These are phyloP conservation scores for Schizopygopsis malacanthus DNA, from an alignment of 2,797 vertebrate species.

Conservation along the genomic window DNA sequence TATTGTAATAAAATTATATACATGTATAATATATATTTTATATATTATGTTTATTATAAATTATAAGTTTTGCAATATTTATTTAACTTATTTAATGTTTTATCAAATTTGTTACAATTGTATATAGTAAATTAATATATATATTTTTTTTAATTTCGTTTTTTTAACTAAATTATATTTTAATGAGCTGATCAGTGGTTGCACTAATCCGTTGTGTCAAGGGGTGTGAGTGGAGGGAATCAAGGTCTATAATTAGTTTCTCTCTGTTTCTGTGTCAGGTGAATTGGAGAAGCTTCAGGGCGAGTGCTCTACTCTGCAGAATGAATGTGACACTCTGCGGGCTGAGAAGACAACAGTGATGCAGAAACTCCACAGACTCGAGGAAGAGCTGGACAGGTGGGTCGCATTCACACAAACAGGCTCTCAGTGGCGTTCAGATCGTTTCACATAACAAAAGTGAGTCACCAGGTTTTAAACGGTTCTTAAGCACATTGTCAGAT, in stretches of 20 bases:
- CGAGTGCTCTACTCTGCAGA: constrained; percentile 85
- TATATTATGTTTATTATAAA: too few relatives aligned
- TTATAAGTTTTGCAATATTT: too few relatives aligned
- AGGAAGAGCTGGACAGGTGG: constrained; percentile 89
- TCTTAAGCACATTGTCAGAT: background rate
- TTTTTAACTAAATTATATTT: background rate
- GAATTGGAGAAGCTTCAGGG: constrained; percentile 87
- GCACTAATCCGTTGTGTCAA: background rate
- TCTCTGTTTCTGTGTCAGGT: constrained; percentile 69
- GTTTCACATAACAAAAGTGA: background rate
- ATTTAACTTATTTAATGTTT: too few relatives aligned
- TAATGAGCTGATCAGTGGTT: background rate
- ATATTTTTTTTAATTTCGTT: background rate
- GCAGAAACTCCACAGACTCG: constrained; percentile 85
- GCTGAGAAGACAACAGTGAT: constrained; percentile 84
- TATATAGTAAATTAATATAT: too few relatives aligned
- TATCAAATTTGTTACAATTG: too few relatives aligned
- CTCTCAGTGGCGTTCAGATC: background rate
- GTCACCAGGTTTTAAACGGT: background rate
- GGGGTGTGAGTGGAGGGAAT: background rate
- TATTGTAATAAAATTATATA: too few relatives aligned
- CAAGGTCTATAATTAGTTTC: background rate
- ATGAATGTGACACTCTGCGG: constrained; percentile 86
- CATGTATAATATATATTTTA: too few relatives aligned
- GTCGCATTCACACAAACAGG: constrained; percentile 40